These are phyloP conservation scores for Trichonephila clavipes DNA, from an alignment of 1,140 invertebrate species.

Conservation along the genomic window DNA sequence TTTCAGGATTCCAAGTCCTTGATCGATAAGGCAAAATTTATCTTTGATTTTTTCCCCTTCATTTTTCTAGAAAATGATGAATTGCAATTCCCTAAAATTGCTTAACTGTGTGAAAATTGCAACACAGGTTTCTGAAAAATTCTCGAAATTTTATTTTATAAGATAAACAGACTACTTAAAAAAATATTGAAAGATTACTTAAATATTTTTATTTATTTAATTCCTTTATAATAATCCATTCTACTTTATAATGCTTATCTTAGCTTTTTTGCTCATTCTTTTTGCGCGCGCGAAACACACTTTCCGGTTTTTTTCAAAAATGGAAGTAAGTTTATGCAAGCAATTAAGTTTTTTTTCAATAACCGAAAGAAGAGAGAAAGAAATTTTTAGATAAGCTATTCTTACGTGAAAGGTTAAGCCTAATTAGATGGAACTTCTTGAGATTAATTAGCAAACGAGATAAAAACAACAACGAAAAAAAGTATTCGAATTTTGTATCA, in stretches of 20 bases:
- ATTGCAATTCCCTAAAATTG: no score
- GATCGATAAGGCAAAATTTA: no score
- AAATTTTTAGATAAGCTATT: slow-evolving; percentile 17
- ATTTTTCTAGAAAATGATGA: no score
- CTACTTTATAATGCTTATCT: neutral
- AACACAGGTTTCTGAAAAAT: no score
- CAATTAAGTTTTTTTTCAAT: neutral
- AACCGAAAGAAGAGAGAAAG: neutral
- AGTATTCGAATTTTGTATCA: neutral
- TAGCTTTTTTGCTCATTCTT: neutral
- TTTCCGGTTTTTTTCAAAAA: neutral
- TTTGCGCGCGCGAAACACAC: neutral
- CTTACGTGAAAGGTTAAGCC: slow-evolving; percentile 2
- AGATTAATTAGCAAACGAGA: neutral
- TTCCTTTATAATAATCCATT: neutral
- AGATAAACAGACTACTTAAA: no score
- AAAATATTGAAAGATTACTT: no score
- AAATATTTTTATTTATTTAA: neutral
- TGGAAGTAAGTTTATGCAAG: neutral
- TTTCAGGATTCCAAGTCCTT: no score
- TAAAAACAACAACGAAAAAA: neutral
- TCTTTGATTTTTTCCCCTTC: no score
- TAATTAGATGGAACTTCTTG: slow-evolving; percentile 12
- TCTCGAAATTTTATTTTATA: no score
- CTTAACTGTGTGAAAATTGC: no score